Evolutionary conservation across 2,113 vertebrate genomes (phyloP).

Genomic region (Bujurquina vittata): DNA sequence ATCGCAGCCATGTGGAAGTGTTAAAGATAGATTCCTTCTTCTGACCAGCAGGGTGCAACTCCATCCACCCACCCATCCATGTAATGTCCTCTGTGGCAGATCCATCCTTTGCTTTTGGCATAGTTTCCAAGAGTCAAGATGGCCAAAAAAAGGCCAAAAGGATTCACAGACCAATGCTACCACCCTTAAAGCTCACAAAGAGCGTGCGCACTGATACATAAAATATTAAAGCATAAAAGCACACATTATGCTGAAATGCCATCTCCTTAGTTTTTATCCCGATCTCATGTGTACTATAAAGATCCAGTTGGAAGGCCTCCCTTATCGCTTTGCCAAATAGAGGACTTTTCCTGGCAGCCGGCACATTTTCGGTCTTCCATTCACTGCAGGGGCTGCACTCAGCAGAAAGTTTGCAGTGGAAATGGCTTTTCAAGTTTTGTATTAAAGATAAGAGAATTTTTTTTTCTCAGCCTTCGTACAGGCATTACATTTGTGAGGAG

Average conservation of each 20-base stretch:
- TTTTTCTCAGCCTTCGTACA: not conserved
- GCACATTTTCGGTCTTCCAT: not conserved
- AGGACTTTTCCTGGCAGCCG: not conserved
- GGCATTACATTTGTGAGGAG: not conserved
- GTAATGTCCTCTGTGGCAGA: not conserved
- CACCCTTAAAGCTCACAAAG: not conserved
- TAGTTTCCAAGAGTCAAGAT: not conserved
- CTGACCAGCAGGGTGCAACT: not conserved
- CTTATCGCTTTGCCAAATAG: not conserved
- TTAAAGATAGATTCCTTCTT: not conserved
- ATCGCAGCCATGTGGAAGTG: not conserved
- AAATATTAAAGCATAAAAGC: not conserved
- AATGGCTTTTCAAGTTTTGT: not conserved
- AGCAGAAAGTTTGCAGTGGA: constrained; percentile 1
- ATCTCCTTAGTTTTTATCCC: not conserved
- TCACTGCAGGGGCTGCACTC: not conserved
- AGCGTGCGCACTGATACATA: not conserved
- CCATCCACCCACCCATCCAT: not conserved
- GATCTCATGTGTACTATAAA: not conserved
- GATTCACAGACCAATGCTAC: not conserved
- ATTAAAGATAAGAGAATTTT: constrained; percentile 6
- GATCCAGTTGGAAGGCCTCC: not conserved
- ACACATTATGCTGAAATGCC: not conserved
- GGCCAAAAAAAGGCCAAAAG: not conserved
- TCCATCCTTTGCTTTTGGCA: not conserved